phyloP scores from a whole-genome alignment of 2,888 invertebrate species.

The Drosophila recens region DNA sequence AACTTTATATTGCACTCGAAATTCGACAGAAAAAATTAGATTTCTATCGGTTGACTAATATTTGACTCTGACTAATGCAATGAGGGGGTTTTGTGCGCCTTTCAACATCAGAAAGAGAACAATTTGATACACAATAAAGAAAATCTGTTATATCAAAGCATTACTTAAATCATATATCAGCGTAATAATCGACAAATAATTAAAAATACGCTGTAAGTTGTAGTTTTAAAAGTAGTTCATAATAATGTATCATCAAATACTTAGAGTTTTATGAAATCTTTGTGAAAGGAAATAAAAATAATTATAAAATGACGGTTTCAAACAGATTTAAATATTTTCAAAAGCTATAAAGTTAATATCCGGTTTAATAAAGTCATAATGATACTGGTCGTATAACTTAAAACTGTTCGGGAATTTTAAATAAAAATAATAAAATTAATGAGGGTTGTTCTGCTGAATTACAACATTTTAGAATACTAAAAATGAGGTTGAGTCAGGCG shows the following conservation, averaged over 20 bases:
- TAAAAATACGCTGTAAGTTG: background rate
- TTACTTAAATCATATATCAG: background rate
- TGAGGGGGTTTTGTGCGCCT: background rate
- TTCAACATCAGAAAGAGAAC: background rate
- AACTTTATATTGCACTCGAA: background rate
- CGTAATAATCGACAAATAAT: background rate
- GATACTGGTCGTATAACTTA: too few relatives aligned
- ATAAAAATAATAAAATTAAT: background rate
- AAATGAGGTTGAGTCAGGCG: conserved; percentile 7
- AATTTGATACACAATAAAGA: background rate
- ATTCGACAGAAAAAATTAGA: background rate
- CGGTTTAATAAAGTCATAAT: conserved; percentile 4
- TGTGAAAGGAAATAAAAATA: background rate
- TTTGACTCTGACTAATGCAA: background rate
- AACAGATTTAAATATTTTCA: background rate
- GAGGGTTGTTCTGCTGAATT: background rate
- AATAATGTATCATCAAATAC: background rate
- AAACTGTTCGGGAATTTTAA: background rate
- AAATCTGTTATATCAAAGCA: background rate
- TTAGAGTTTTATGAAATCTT: background rate
- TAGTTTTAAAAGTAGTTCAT: background rate
- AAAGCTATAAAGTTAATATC: background rate
- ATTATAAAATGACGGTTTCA: background rate
- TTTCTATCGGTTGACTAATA: background rate
- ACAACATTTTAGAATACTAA: background rate